phyloP scores from a whole-genome alignment of 1,140 invertebrate genomes.

The Chymomyza costata region DNA sequence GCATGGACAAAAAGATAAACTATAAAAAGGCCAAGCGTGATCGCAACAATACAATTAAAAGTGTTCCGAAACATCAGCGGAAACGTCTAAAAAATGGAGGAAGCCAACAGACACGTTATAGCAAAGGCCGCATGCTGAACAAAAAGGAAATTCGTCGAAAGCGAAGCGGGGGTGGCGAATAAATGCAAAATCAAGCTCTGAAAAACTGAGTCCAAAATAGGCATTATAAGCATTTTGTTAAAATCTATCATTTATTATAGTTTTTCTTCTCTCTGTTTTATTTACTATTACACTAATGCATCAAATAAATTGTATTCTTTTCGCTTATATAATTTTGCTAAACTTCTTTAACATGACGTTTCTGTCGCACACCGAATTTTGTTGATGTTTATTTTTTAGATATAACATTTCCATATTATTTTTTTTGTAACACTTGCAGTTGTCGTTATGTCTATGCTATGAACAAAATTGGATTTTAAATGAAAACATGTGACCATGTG shows the following conservation, averaged over 20 bases:
- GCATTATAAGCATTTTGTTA: no score
- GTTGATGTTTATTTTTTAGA: slow-evolving; percentile 24
- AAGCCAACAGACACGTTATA: slow-evolving; percentile 37
- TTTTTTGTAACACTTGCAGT: slow-evolving; percentile 17
- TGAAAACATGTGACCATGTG: slow-evolving; percentile 14
- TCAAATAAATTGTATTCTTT: slow-evolving; percentile 54
- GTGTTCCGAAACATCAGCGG: slow-evolving; percentile 55
- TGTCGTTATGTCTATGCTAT: slow-evolving; percentile 25
- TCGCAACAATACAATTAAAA: slow-evolving; percentile 60
- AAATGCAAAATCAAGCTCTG: no score
- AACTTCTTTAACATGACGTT: slow-evolving; percentile 18
- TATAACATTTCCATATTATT: slow-evolving; percentile 21
- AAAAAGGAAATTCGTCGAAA: slow-evolving; percentile 57
- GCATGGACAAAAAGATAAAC: slow-evolving; percentile 80
- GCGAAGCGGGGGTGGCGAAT: slow-evolving; percentile 35
- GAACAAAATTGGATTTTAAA: slow-evolving; percentile 27
- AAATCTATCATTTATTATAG: slow-evolving; percentile 22
- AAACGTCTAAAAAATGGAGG: slow-evolving; percentile 53
- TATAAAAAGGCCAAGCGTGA: slow-evolving; percentile 77
- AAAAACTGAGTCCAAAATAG: no score
- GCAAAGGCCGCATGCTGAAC: slow-evolving; percentile 52
- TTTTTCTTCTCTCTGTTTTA: slow-evolving; percentile 51
- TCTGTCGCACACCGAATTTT: slow-evolving; percentile 25
- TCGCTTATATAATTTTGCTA: slow-evolving; percentile 56
- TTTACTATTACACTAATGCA: slow-evolving; percentile 61